phyloP scores from a whole-genome alignment of 2,113 vertebrate species.

The pig (Sus scrofa) region T2T-Sscrofa CM000820.6:59922501-59923000 shows the following conservation, averaged over 20 bases:
- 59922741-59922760: neutral
- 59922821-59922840: neutral
- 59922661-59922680: neutral
- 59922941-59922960: constrained; percentile 77
- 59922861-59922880: constrained; percentile 51
- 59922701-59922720: neutral
- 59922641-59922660: neutral
- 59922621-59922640: neutral
- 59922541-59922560: too few species aligned
- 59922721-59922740: neutral
- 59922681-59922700: rapidly evolving
- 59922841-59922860: constrained; percentile 24
- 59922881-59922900: constrained; percentile 61
- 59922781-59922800: neutral
- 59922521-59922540: neutral
- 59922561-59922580: too few species aligned
- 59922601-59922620: neutral
- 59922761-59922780: neutral
- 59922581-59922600: neutral
- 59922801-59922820: neutral
- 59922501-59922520: neutral
- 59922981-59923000: constrained; percentile 80
- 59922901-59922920: constrained; percentile 72
- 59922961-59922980: constrained; percentile 80
- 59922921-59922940: constrained; percentile 77